Evolutionary conservation across 2,797 vertebrate genomes (phyloP), one percentile per base, ranked within the genome.

Genomic region (Sarcophilus harrisii): DNA sequence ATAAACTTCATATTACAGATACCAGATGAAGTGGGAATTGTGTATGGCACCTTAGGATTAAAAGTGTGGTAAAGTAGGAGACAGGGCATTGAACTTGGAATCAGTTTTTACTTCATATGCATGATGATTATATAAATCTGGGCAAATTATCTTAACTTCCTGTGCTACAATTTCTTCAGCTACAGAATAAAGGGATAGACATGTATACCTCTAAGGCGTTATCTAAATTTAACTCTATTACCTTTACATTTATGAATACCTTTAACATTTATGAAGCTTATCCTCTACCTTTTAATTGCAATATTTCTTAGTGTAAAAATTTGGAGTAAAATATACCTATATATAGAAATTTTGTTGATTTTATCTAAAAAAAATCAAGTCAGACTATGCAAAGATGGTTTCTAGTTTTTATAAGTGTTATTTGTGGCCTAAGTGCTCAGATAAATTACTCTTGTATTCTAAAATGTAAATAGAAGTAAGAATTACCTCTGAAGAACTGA

Each of bases 401-500:
- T 66, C 8, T 81, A 81, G 73, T 38, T 66, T 38, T 73, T 38
- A 38, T 38, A 73, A 73, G n/a, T 81, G 21, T 81, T 45, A 45
- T 81, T 81, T 45, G 9, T 81, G 38, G n/a, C 38, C 38, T 24
- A 45, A 45, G 8, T 9, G 45, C 73, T 81, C 24, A n/a, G 5
- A 45, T 81, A 45, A 27, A 9, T 81, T 81, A 45, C 2, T 81
- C 29, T 45, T 45, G 18, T 81, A 81, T 81, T 81, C 73, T 81
- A 45, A 81, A 81, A 81, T 45, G 45, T 81, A 45, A 81, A 45
- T 27, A 60, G 55, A 73, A 90, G 16, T 93, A 57, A 32, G 14
- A 13, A 27, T 94, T 91, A 21, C 12, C 2, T 93, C 30, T 5
- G 90, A 6, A 62, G 38, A 94, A 49, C 93, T 93, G 52, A 96